Conservation (phyloP, 1,140 invertebrate species). For the Philotrypesis tridentata region DNA sequence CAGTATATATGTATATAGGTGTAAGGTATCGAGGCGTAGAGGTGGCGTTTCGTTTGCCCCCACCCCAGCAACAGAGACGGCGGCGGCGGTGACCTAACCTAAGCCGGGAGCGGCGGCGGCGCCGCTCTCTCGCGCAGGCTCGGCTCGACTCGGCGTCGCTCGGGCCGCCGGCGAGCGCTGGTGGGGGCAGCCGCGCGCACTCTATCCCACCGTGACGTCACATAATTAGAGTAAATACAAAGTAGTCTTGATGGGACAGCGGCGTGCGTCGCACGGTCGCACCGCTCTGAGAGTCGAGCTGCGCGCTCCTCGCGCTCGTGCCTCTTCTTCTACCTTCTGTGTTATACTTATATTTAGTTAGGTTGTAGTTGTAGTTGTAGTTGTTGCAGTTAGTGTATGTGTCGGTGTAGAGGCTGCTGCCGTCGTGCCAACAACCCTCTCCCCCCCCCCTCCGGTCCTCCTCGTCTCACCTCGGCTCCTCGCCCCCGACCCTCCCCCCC, state of each 20-base stretch:
- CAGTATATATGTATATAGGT: no score
- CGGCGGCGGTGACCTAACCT: neutral
- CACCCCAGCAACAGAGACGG: constrained; percentile 10
- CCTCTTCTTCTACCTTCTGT: neutral
- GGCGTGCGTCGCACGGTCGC: constrained; percentile 76
- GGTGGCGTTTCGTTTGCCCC: constrained; percentile 23
- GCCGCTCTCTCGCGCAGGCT: constrained; percentile 49
- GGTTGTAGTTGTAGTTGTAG: neutral
- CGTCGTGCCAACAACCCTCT: no score
- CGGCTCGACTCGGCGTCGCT: constrained; percentile 56
- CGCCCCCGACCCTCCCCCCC: no score
- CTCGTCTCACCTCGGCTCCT: no score
- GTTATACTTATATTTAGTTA: no score
- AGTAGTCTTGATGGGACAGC: constrained; percentile 81
- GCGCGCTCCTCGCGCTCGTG: constrained; percentile 44
- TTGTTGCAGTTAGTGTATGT: neutral
- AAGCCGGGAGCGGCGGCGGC: constrained; percentile 43
- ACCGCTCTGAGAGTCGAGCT: constrained; percentile 60
- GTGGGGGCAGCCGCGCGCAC: constrained; percentile 65
- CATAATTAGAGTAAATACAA: constrained; percentile 86
- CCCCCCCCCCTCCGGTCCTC: no score
- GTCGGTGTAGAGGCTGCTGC: neutral
- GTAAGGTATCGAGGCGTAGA: constrained; percentile 2
- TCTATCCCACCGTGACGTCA: constrained; percentile 80
- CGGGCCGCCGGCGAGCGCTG: constrained; percentile 51